Base-by-base conservation (phyloP, 2,797 vertebrate genomes). In the Champsocephalus gunnari region DNA sequence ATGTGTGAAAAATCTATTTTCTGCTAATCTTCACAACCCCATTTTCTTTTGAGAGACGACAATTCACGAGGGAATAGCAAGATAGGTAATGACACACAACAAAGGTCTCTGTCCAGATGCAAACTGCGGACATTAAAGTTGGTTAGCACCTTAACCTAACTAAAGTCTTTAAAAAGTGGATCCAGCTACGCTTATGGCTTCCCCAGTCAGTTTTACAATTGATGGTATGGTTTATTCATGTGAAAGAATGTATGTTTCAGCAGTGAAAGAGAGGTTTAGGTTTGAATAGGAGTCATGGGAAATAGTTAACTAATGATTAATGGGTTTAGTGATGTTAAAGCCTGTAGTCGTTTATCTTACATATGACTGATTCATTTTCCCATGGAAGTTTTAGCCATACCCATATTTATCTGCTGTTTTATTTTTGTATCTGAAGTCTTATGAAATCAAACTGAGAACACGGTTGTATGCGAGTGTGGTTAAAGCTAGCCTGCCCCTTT, bases 281-380 rank as follows among this genome's bases (percentile, higher is more conserved):
- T 49, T 48, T 45, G 45, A 69, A 49, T 44, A 14, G 16, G 43
- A 59, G 28, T 60, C 43, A 49, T 54, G n/a, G 54, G 41, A 38
- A 73, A 47, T 47, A 57, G 51, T 62, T 57, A 12, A 51, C 24
- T 45, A 28, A 53, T 71, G 57, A 75, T 3, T 61, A 48, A 66
- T 53, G 67, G 41, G 6, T 17, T 72, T 32, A 34, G 38, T 56
- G 34, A 21, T 54, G 65, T 69, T 70, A 66, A 61, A 72, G 56
- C 49, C 53, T 65, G 34, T 32, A 64, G 14, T 14, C 61, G 32
- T 45, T 19, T 43, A 45, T 50, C 17, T 55, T 58, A 48, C 57
- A 64, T 9, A 55, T 64, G 21, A 60, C 24, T 59, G 24, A 44
- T 49, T 49, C 2, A 56, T 45, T 66, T 75, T 61, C 65, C 65